Evolutionary conservation across 2,113 vertebrate genomes (phyloP).

Genomic region (Ophthalmolycus amberensis): DNA sequence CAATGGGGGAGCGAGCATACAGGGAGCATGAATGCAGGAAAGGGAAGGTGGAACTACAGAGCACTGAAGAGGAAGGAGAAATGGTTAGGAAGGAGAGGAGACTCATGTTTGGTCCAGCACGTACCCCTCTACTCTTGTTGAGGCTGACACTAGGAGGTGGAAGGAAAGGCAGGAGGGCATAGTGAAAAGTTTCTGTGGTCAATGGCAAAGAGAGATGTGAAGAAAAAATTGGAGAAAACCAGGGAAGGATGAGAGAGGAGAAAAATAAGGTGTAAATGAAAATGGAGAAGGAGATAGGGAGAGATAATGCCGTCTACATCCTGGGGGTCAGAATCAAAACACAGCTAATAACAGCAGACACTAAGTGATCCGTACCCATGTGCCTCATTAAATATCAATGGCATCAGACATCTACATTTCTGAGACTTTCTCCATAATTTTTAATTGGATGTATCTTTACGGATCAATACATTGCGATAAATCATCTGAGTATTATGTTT

Average conservation of each 20-base stretch:
- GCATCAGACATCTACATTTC: constrained; percentile 45
- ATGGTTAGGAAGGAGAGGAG: constrained; percentile 13
- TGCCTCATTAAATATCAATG: constrained; percentile 58
- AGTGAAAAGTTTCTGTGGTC: not conserved
- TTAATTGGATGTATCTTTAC: constrained; percentile 47
- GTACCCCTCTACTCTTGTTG: constrained; percentile 20
- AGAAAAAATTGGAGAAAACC: not conserved
- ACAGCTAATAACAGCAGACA: constrained; percentile 45
- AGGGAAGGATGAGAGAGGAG: not conserved
- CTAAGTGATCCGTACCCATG: constrained; percentile 45
- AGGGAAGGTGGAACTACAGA: constrained; percentile 36
- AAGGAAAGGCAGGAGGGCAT: not conserved
- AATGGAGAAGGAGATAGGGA: not conserved
- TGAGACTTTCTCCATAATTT: constrained; percentile 55
- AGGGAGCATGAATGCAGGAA: constrained; percentile 54
- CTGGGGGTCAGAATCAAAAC: constrained; percentile 50
- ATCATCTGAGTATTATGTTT: constrained; percentile 73
- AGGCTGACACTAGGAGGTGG: constrained; percentile 4
- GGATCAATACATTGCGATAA: constrained; percentile 70
- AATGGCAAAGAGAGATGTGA: not conserved
- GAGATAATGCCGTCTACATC: not conserved
- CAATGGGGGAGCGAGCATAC: constrained; percentile 49
- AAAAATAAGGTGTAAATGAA: not conserved
- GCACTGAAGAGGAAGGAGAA: constrained; percentile 18
- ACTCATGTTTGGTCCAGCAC: constrained; percentile 17